phyloP scores from a whole-genome alignment of 2,797 vertebrate species.

The Antennarius maculatus region DNA sequence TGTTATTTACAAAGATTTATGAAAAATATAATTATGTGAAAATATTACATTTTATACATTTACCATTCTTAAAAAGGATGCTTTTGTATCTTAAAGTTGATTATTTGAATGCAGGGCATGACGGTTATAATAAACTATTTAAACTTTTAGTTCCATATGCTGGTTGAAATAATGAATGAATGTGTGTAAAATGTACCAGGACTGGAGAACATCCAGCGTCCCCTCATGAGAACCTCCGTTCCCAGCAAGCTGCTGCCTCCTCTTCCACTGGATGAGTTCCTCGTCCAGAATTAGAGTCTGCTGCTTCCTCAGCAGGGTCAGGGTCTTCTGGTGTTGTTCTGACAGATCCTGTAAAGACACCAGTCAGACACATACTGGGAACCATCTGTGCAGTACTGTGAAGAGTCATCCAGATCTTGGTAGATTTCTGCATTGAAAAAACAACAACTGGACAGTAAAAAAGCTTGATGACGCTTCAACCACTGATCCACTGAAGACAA shows the following conservation, averaged over 20 bases:
- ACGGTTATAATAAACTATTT: neutral
- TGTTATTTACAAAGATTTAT: too few relatives aligned
- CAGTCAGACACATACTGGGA: conserved; percentile 68
- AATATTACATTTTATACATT: too few relatives aligned
- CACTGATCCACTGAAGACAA: too few relatives aligned
- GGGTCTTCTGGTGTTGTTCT: conserved; percentile 95
- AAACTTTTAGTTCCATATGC: neutral
- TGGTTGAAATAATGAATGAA: neutral
- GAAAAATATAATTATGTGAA: too few relatives aligned
- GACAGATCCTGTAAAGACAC: conserved; percentile 92
- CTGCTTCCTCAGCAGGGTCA: conserved; percentile 94
- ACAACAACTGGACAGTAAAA: too few relatives aligned
- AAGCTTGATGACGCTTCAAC: too few relatives aligned
- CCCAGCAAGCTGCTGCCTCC: conserved; percentile 94
- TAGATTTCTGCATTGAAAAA: too few relatives aligned
- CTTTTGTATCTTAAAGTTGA: too few relatives aligned
- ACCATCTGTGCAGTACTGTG: too few relatives aligned
- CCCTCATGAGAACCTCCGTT: conserved; percentile 94
- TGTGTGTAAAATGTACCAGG: conserved; percentile 80
- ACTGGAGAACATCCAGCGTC: conserved; percentile 93
- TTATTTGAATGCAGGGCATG: too few relatives aligned
- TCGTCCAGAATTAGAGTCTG: conserved; percentile 96
- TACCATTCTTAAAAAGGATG: too few relatives aligned
- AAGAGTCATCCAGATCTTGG: too few relatives aligned
- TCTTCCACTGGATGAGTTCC: conserved; percentile 98